A percentile compares a stretch with the other conserved stretches of the same genome.
These are phyloP conservation scores for Andrena trimmerana DNA, from an alignment of 2,888 invertebrate genomes.

Conservation along the genomic window DNA sequence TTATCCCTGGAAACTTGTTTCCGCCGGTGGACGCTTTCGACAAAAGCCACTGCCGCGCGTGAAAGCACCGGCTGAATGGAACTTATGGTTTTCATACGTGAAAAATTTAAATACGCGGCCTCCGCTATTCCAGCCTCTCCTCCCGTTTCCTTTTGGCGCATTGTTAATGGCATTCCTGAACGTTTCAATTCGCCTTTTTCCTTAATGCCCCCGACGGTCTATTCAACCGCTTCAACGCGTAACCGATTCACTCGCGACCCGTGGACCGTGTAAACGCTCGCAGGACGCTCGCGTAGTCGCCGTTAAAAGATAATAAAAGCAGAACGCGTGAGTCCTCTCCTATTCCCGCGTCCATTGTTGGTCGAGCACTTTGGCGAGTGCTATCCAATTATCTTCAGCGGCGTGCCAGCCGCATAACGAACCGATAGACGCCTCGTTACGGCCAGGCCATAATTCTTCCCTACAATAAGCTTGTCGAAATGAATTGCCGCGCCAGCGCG, in stretches of 20 bases:
- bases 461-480: conserved; percentile 67
- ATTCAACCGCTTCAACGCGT: conserved; percentile 16
- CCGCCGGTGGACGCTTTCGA: conserved; percentile 5
- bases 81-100: conserved; percentile 53
- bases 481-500: conserved; percentile 60
- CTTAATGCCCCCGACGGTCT: neutral
- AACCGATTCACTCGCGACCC: conserved; percentile 20
- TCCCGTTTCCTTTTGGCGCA: neutral
- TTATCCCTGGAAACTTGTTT: conserved; percentile 32
- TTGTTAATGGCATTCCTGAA: conserved; percentile 40
- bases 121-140: neutral
- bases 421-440: conserved; percentile 74
- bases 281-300: conserved; percentile 5
- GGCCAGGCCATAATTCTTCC: conserved; percentile 66
- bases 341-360: conserved; percentile 64
- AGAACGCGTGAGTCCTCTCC: conserved; percentile 55
- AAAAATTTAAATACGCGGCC: conserved; percentile 32
- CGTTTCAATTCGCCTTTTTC: conserved; percentile 29
- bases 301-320: conserved; percentile 36
- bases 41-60: conserved; percentile 36
- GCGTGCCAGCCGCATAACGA: conserved; percentile 64
- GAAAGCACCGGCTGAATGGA: conserved; percentile 42
- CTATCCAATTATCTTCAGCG: conserved; percentile 70
- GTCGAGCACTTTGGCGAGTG: conserved; percentile 63
- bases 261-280: conserved; percentile 17